Evolutionary conservation across 2,888 invertebrate genomes (phyloP).

Genomic region (Lycocerus yunnanus): DNA sequence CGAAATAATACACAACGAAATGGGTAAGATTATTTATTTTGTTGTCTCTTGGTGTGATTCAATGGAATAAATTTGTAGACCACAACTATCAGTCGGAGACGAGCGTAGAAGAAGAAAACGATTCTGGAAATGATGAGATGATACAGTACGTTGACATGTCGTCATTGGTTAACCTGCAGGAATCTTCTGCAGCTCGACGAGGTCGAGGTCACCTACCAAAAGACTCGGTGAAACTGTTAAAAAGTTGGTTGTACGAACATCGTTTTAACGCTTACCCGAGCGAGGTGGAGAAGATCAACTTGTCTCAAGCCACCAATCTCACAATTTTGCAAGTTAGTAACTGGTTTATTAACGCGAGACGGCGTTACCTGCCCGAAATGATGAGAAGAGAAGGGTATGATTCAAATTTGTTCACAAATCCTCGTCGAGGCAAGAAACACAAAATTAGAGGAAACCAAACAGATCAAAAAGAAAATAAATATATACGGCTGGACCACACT

Average conservation of each 20-base stretch:
- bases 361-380: slow-evolving; percentile 54
- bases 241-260: slow-evolving; percentile 55
- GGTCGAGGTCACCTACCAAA: slow-evolving; percentile 53
- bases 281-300: slow-evolving; percentile 53
- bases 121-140: slow-evolving; percentile 35
- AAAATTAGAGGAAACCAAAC: slow-evolving; percentile 38
- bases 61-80: slow-evolving; percentile 10
- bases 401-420: slow-evolving; percentile 54
- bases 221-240: slow-evolving; percentile 53
- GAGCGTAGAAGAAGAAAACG: slow-evolving; percentile 37
- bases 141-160: slow-evolving; percentile 40
- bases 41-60: background rate
- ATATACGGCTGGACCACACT: slow-evolving; percentile 34
- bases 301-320: slow-evolving; percentile 53
- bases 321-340: slow-evolving; percentile 55
- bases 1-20: slow-evolving; percentile 9
- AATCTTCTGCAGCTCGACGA: slow-evolving; percentile 42
- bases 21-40: background rate
- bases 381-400: slow-evolving; percentile 55
- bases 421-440: slow-evolving; percentile 47
- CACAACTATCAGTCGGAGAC: slow-evolving; percentile 23
- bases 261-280: slow-evolving; percentile 55
- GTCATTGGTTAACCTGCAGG: slow-evolving; percentile 27
- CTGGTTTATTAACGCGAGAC: slow-evolving; percentile 55
- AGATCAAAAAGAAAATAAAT: slow-evolving; percentile 45